Conservation (phyloP, 2,113 vertebrate genomes). For the Apeltes quadracus region DNA sequence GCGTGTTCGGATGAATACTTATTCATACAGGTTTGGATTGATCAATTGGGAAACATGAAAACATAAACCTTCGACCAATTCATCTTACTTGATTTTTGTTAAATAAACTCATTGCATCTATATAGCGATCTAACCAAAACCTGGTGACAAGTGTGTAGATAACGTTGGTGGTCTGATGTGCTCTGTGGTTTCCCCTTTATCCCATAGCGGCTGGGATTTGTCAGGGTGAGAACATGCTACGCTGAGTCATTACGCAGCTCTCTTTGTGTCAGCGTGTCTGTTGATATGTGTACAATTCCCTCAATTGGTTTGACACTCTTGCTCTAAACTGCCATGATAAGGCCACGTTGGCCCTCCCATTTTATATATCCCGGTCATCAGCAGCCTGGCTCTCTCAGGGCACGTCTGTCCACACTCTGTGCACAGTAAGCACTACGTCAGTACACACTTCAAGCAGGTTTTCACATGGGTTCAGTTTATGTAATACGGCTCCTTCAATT, state of each 20-base stretch:
- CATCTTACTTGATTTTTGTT: conserved; percentile 46
- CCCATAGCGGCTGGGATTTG: conserved; percentile 37
- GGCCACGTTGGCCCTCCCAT: conserved; percentile 16
- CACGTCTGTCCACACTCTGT: conserved; percentile 58
- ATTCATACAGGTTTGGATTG: conserved; percentile 20
- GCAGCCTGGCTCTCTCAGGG: conserved; percentile 20
- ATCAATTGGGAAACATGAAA: conserved; percentile 35
- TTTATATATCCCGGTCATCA: conserved; percentile 23
- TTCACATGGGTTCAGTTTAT: conserved; percentile 43
- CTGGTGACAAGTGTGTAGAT: conserved; percentile 22
- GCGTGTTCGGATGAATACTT: conserved; percentile 26
- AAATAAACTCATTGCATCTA: conserved; percentile 38
- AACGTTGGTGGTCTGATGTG: conserved; percentile 18
- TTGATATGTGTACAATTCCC: conserved; percentile 47
- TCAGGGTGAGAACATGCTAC: conserved; percentile 42
- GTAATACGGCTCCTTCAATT: conserved; percentile 31
- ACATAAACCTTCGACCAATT: conserved; percentile 48
- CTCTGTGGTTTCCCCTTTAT: not conserved
- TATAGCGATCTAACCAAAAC: conserved; percentile 9
- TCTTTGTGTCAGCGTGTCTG: conserved; percentile 47
- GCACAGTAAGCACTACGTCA: conserved; percentile 62
- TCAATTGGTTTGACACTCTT: conserved; percentile 66
- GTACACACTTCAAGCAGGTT: conserved; percentile 47
- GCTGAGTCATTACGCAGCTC: conserved; percentile 37
- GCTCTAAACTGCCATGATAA: conserved; percentile 42